phyloP scores from a whole-genome alignment of 2,797 vertebrate species.

The Garrulus glandarius region DNA sequence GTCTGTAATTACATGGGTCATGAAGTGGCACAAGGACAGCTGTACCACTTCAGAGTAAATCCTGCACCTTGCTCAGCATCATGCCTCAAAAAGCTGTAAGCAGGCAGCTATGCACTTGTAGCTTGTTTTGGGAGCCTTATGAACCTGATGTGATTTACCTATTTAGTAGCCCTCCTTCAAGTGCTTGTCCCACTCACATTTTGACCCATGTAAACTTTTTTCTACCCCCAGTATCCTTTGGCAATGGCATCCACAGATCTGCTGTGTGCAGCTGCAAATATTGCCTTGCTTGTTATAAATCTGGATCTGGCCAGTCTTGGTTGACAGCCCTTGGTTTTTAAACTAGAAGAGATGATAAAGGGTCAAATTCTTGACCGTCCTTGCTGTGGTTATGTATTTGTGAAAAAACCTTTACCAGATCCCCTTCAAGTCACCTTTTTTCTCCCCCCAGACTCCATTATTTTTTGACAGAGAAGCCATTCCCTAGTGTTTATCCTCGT shows the following conservation, averaged over 20 bases:
- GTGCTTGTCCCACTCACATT: neutral
- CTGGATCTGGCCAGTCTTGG: neutral
- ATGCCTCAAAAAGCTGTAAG: neutral
- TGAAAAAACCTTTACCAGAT: neutral
- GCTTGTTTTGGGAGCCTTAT: neutral
- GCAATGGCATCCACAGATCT: rapidly evolving
- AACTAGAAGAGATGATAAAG: neutral
- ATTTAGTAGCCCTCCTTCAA: neutral
- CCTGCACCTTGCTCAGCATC: neutral
- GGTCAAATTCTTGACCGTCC: neutral
- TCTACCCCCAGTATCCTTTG: neutral
- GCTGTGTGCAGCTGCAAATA: neutral
- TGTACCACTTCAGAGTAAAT: neutral
- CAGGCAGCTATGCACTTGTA: neutral
- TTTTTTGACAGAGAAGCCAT: neutral
- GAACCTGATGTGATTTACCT: neutral
- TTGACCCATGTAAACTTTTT: neutral
- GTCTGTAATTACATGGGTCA: neutral
- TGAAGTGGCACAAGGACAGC: neutral
- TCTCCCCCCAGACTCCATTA: neutral
- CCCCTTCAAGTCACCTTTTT: neutral
- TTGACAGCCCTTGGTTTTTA: neutral
- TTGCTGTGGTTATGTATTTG: neutral
- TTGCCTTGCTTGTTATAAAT: neutral
- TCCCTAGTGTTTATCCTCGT: neutral